These are phyloP conservation scores for Ips typographus DNA, from an alignment of 1,140 invertebrate genomes.

Conservation along the genomic window DNA sequence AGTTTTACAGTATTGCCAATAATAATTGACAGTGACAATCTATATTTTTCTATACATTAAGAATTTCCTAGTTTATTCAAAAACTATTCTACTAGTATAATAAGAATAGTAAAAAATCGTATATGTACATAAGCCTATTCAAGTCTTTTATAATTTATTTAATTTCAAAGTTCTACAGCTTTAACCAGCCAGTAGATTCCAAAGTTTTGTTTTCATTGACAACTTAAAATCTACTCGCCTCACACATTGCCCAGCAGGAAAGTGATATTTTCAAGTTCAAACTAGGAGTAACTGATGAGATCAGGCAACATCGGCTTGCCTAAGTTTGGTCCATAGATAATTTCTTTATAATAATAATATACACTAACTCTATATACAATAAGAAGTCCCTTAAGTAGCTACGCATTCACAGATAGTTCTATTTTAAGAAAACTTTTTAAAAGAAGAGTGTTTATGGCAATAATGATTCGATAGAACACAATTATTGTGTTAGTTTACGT, in stretches of 20 bases:
- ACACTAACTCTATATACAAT: conserved; percentile 21
- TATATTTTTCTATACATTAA: background rate
- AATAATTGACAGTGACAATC: conserved; percentile 22
- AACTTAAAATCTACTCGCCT: no score
- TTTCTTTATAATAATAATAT: conserved; percentile 6
- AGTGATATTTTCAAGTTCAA: no score
- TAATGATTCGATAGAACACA: no score
- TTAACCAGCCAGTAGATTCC: no score
- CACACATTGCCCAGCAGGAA: background rate
- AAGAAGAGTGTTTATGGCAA: background rate
- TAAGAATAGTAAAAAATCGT: conserved; percentile 25
- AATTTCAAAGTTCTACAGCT: no score
- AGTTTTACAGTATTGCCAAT: background rate
- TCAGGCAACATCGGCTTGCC: conserved; percentile 27
- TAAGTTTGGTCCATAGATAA: conserved; percentile 39
- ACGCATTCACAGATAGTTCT: conserved; percentile 37
- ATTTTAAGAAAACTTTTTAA: conserved; percentile 16
- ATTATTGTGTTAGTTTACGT: background rate
- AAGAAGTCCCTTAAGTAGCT: conserved; percentile 30
- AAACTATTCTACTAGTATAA: conserved; percentile 11
- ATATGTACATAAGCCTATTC: conserved; percentile 22
- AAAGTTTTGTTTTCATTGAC: no score
- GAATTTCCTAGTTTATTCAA: background rate
- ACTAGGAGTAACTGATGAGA: conserved; percentile 15
- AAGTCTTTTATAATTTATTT: conserved; percentile 27